Evolutionary conservation across 2,888 invertebrate genomes (phyloP), one percentile per base, ranked within the genome.

Genomic region (Lasioglossum figueresi): DNA sequence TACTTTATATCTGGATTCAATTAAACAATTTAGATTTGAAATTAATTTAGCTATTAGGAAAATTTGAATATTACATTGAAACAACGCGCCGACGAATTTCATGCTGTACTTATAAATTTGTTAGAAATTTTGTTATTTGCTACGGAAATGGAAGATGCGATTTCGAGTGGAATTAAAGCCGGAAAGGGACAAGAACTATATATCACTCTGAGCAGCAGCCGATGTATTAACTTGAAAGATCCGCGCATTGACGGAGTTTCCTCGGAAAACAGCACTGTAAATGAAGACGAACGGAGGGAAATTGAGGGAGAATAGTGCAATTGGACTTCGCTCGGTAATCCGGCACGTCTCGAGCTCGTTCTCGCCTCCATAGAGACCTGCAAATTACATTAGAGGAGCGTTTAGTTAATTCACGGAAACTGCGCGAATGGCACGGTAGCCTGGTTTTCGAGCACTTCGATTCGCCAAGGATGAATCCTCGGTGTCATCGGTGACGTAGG

Each of bases 401-500:
- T 76, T 45, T 37, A 48, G 48, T 59, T 79, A 52, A 82, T 66
- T 66, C 63, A 23, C 14, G 19, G 63, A 52, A 34, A 31, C 52
- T 40, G 45, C 43, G 48, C 40, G 59, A 45, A 68, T 45, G 79
- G 80, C 82, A 78, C 48, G 80, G 37, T 87, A 80, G 16, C 79
- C 87, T 59, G 77, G 79, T n/a, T 88, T 87, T 86, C 79, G 8
- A 75, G 43, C 34, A 40, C 19, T 72, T 79, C 52, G 66, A 70
- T 37, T 72, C 75, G 31, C 31, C 56, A 19, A 34, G 52, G 27
- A 48, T 27, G 23, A 43, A 66, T 70, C 23, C 52, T 19, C 34
- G 75, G 73, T 85, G 84, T 82, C 84, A 89, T 87, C 70, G 40
- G 31, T 91, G 90, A 91, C 91, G 90, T 86, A 83, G 83, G 90